phyloP scores from a whole-genome alignment of 2,113 vertebrate species.

The Psammodynastes pulverulentus region DNA sequence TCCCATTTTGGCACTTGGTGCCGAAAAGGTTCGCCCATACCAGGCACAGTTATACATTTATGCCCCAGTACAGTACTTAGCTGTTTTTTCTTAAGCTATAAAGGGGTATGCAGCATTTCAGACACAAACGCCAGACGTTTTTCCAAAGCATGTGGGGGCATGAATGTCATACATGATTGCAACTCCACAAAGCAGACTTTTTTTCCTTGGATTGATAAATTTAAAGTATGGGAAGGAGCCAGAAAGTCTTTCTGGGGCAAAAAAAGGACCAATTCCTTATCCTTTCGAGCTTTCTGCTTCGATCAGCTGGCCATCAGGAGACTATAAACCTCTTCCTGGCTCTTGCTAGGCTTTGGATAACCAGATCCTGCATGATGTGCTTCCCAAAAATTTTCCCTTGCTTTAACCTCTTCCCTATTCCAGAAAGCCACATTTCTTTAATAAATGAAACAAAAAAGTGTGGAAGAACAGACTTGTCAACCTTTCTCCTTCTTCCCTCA shows the following conservation, averaged over 20 bases:
- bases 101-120: no score
- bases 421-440: not conserved
- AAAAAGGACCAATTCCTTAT: not conserved
- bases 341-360: not conserved
- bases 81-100: not conserved
- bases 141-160: no score
- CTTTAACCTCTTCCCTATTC: not conserved
- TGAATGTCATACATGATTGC: no score
- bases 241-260: slow-evolving; percentile 61
- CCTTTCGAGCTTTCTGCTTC: not conserved
- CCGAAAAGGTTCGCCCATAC: no score
- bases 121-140: no score
- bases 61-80: not conserved
- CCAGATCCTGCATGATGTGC: not conserved
- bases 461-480: not conserved
- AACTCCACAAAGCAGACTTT: no score
- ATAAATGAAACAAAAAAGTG: not conserved
- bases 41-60: not conserved
- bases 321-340: not conserved
- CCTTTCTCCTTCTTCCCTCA: not conserved
- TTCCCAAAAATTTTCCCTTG: not conserved
- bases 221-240: slow-evolving; percentile 79
- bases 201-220: slow-evolving; percentile 54
- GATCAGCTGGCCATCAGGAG: not conserved
- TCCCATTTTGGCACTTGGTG: no score